phyloP scores from a whole-genome alignment of 2,888 invertebrate species.

The Eucera pruinosa region DNA sequence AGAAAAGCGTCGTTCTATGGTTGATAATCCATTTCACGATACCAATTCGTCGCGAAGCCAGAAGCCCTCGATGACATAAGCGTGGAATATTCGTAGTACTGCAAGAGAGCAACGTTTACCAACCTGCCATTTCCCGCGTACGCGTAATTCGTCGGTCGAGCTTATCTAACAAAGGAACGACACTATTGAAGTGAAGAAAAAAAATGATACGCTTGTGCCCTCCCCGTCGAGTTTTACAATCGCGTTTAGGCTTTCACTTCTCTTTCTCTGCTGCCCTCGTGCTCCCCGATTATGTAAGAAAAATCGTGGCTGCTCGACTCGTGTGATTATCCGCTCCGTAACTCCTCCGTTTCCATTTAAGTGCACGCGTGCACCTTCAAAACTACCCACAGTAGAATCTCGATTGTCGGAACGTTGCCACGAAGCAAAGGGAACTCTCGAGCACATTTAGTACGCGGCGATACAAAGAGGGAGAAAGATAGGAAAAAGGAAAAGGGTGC shows the following conservation, averaged over 20 bases:
- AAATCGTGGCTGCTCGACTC: constrained; percentile 19
- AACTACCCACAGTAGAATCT: too few relatives aligned
- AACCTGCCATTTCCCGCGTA: background rate
- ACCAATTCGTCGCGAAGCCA: too few relatives aligned
- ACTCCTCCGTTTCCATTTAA: constrained; percentile 6
- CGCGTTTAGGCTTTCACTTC: constrained; percentile 43
- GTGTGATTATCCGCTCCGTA: constrained; percentile 20
- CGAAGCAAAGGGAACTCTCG: too few relatives aligned
- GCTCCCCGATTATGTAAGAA: constrained; percentile 39
- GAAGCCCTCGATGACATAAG: constrained; percentile 28
- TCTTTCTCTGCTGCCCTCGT: constrained; percentile 42
- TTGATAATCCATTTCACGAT: too few relatives aligned
- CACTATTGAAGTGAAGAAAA: constrained; percentile 6
- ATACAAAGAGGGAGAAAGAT: too few relatives aligned
- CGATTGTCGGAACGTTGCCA: too few relatives aligned
- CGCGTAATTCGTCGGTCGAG: constrained; percentile 14
- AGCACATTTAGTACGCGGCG: too few relatives aligned
- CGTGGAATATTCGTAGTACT: background rate
- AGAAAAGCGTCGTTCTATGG: too few relatives aligned
- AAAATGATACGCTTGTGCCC: constrained; percentile 17
- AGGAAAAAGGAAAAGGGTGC: too few relatives aligned
- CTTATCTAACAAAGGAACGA: constrained; percentile 20
- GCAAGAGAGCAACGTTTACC: background rate
- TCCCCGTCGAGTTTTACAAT: constrained; percentile 22
- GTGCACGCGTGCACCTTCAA: too few relatives aligned